Base-by-base conservation (phyloP, 2,797 vertebrate genomes). In the Zenarchopterus dispar region DNA sequence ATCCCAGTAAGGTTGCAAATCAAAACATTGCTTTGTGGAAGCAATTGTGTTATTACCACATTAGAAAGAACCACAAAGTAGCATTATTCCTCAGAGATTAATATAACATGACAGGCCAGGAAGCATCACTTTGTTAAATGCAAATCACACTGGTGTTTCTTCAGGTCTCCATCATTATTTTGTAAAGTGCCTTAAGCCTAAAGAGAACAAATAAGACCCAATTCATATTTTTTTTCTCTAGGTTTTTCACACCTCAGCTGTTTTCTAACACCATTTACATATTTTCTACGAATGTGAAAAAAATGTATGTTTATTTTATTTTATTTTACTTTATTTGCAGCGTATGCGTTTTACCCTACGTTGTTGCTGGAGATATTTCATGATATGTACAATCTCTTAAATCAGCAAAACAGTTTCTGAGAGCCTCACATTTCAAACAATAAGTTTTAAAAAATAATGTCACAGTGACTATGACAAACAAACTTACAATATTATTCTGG, bases 51-150 rank as follows among this genome's bases (percentile, higher is more conserved):
- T 81, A 88, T 89, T 90, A 88, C 79, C 56, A 47, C 74, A 87
- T 89, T 84, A 83, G 73, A 81, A 84, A 60, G 57, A 82, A 70
- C 51, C 62, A 73, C 79, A 85, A 85, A 67, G 69, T 84, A 76
- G 56, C 77, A 84, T 72, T 87, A 82, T 81, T 88, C 87, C 57
- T 60, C 53, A 54, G 73, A 78, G 71, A 86, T 91, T 91, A 92
- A 93, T 90, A 85, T 72, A 88, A 91, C 85, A 90, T 88, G 92
- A 93, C 93, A 92, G 81, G 82, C 80, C 75, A 85, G 82, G 84
- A 93, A 88, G 90, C 86, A 71, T 85, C 81, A 84, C 83, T 91
- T 92, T 93, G 91, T 93, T 86, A 89, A 93, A 93, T 92, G 89
- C 89, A 93, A 92, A 93, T 93, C 79, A 80, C 70, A 65, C 56